A percentile compares a stretch with the other conserved stretches of the same genome.
phyloP scores from a whole-genome alignment of 2,797 vertebrate species.

The Aulostomus chinensis region DNA sequence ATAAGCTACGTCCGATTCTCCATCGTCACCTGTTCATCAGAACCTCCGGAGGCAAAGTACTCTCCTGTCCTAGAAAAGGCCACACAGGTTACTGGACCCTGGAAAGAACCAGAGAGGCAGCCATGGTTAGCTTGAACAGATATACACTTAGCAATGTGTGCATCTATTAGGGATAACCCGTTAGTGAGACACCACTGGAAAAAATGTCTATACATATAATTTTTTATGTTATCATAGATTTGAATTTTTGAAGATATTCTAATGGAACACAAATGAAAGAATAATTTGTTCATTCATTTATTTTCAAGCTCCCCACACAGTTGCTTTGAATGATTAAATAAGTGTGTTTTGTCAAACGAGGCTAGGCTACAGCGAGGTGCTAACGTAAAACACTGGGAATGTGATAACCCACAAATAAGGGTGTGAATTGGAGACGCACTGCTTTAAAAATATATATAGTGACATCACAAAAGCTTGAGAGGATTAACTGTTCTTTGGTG shows the following conservation, averaged over 20 bases:
- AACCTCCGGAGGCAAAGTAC: slow-evolving; percentile 90
- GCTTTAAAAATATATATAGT: not conserved
- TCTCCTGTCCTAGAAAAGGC: slow-evolving; percentile 90
- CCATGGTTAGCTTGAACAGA: too few relatives aligned
- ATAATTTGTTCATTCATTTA: slow-evolving; percentile 1
- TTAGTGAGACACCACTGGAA: too few relatives aligned
- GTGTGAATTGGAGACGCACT: too few relatives aligned
- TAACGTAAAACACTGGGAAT: too few relatives aligned
- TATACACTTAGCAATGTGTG: not conserved
- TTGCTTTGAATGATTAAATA: slow-evolving; percentile 1
- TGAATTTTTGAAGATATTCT: not conserved
- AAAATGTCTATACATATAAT: too few relatives aligned
- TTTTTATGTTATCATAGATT: too few relatives aligned
- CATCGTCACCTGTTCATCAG: slow-evolving; percentile 90
- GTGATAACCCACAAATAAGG: too few relatives aligned
- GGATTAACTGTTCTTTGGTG: not conserved
- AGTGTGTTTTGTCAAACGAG: too few relatives aligned
- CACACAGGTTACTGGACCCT: slow-evolving; percentile 91
- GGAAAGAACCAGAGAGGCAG: not conserved
- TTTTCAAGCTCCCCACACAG: not conserved
- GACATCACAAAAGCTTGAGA: not conserved
- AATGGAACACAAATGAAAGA: not conserved
- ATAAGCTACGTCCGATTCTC: not conserved
- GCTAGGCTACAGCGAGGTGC: too few relatives aligned
- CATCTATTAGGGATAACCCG: not conserved